Conservation (phyloP, 2,888 invertebrate species). For the Cheilosia grossa region DNA sequence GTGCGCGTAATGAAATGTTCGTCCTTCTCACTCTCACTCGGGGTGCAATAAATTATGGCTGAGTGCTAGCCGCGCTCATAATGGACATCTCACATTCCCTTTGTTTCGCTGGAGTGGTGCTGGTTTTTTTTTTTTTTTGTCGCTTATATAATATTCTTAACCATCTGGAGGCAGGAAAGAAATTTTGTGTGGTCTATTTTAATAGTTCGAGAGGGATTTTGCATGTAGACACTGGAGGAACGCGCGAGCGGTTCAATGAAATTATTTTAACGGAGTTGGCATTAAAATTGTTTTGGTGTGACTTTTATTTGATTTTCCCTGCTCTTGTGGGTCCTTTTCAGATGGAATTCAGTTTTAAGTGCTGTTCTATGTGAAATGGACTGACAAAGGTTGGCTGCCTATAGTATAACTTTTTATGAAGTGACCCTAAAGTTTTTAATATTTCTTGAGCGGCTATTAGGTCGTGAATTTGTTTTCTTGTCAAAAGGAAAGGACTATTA, state of each 20-base stretch:
- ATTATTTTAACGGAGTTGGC: constrained; percentile 68
- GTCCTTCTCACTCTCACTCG: constrained; percentile 5
- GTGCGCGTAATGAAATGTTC: constrained; percentile 60
- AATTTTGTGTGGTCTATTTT: constrained; percentile 64
- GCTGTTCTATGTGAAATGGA: constrained; percentile 32
- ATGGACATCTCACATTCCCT: constrained; percentile 70
- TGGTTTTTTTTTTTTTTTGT: constrained; percentile 9
- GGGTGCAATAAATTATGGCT: constrained; percentile 62
- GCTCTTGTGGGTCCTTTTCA: constrained; percentile 22
- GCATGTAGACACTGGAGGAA: constrained; percentile 9
- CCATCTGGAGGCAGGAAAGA: constrained; percentile 45
- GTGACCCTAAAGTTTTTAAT: constrained; percentile 69
- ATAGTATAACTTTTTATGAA: constrained; percentile 59
- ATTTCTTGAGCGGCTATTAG: constrained; percentile 65
- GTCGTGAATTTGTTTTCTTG: constrained; percentile 41
- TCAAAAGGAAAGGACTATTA: constrained; percentile 9
- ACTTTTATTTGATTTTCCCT: constrained; percentile 48
- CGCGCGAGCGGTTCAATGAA: constrained; percentile 49
- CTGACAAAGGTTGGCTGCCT: neutral
- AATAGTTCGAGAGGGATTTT: constrained; percentile 54
- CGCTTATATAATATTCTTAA: neutral
- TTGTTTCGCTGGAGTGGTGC: constrained; percentile 37
- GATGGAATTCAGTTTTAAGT: constrained; percentile 55
- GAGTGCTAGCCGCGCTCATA: constrained; percentile 48
- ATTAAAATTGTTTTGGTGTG: constrained; percentile 62